Conservation (phyloP, 1,140 invertebrate species). For the Drosophila micromelanica region DNA sequence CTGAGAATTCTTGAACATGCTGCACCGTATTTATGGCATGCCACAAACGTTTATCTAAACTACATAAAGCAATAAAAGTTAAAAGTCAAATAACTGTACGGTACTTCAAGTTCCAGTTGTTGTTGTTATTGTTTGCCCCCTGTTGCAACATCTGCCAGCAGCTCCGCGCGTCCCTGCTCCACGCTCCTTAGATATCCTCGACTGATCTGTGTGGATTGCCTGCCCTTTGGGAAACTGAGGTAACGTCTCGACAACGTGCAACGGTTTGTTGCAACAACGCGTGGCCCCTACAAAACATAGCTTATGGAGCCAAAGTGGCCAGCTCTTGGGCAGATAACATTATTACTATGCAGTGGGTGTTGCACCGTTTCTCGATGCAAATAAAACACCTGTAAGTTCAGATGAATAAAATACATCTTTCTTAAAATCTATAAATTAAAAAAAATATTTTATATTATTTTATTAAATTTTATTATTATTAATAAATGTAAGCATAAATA, state of each 20-base stretch:
- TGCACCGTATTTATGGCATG: conserved; percentile 78
- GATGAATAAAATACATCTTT: too few species aligned
- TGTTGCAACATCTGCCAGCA: conserved; percentile 41
- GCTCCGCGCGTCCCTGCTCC: neutral
- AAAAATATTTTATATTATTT: too few species aligned
- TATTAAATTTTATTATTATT: too few species aligned
- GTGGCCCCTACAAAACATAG: neutral
- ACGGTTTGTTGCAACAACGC: conserved; percentile 12
- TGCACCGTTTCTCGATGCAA: too few species aligned
- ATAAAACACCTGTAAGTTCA: too few species aligned
- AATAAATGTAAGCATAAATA: too few species aligned
- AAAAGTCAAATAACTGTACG: conserved; percentile 80
- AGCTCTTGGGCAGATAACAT: neutral
- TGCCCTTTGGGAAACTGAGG: conserved; percentile 48
- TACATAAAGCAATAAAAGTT: conserved; percentile 83
- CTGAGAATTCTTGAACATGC: conserved; percentile 32
- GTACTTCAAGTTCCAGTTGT: conserved; percentile 54
- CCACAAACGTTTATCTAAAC: conserved; percentile 82
- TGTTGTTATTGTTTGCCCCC: conserved; percentile 44
- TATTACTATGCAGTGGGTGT: too few species aligned
- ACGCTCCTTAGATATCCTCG: neutral
- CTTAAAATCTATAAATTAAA: too few species aligned
- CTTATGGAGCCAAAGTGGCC: neutral
- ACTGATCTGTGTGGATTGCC: conserved; percentile 24
- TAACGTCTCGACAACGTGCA: conserved; percentile 40